These are phyloP conservation scores for Cryptoblepharus egeriae DNA, from an alignment of 2,797 vertebrate genomes.

Conservation along the genomic window DNA sequence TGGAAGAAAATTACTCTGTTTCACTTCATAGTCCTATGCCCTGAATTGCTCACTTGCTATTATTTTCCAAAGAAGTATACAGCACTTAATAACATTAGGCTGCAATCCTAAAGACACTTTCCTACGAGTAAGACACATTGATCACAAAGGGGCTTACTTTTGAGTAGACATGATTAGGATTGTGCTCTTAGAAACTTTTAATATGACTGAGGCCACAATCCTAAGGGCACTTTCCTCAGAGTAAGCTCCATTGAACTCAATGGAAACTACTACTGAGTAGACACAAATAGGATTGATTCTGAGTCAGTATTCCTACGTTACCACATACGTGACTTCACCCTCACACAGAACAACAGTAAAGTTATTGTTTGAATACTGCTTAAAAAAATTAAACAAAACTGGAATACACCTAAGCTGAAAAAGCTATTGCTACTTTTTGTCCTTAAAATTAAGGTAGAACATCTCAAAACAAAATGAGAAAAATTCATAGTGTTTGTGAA, in stretches of 20 bases:
- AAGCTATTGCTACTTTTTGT: not conserved
- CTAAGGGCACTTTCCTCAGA: too few species aligned
- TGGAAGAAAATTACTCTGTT: slow-evolving; percentile 67
- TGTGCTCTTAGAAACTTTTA: slow-evolving; percentile 14
- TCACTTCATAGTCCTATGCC: slow-evolving; percentile 45
- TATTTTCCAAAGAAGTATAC: slow-evolving; percentile 27
- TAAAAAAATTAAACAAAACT: not conserved
- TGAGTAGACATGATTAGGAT: too few species aligned
- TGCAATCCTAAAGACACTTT: too few species aligned
- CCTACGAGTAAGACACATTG: too few species aligned
- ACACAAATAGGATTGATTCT: too few species aligned
- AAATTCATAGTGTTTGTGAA: not conserved
- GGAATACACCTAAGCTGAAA: not conserved
- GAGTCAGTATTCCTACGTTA: not conserved
- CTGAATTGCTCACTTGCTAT: slow-evolving; percentile 51
- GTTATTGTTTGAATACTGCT: slow-evolving; percentile 1
- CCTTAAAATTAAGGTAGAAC: not conserved
- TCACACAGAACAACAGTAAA: not conserved
- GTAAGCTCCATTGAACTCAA: too few species aligned
- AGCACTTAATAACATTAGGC: not conserved
- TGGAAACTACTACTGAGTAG: too few species aligned
- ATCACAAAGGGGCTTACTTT: too few species aligned
- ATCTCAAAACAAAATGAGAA: not conserved
- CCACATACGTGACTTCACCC: not conserved
- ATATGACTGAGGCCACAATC: not conserved